A percentile compares a stretch with the other conserved stretches of the same genome.
Evolutionary conservation across 2,888 invertebrate genomes (phyloP).

Genomic region (Pardosa pseudoannulata): DNA sequence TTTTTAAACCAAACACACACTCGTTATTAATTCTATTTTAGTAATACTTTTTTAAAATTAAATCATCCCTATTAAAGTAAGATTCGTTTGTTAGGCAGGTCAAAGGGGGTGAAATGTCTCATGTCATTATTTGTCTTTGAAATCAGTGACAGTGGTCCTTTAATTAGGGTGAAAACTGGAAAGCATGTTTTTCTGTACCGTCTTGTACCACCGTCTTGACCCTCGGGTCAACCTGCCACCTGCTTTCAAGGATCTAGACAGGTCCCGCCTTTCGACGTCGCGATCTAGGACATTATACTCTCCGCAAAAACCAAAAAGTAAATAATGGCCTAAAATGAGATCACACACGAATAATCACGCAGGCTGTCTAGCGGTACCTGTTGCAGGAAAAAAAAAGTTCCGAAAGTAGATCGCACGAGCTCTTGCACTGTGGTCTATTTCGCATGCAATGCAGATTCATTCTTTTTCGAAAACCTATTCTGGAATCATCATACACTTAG

Average conservation of each 20-base stretch:
- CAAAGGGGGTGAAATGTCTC: too few relatives aligned
- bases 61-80: too few relatives aligned
- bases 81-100: too few relatives aligned
- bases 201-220: conserved; percentile 47
- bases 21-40: too few relatives aligned
- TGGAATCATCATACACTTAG: conserved; percentile 37
- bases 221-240: conserved; percentile 47
- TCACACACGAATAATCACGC: conserved; percentile 61
- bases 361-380: conserved; percentile 54
- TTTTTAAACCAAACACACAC: too few relatives aligned
- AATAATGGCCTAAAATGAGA: conserved; percentile 54
- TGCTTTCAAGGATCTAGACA: conserved; percentile 32
- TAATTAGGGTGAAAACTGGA: conserved; percentile 27
- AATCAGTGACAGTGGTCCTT: conserved; percentile 22
- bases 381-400: conserved; percentile 22
- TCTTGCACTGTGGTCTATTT: conserved; percentile 41
- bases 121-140: too few relatives aligned
- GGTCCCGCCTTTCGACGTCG: conserved; percentile 54
- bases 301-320: conserved; percentile 43
- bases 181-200: conserved; percentile 47
- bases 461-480: conserved; percentile 36
- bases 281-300: conserved; percentile 56
- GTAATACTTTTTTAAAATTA: too few relatives aligned
- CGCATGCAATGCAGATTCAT: conserved; percentile 20
- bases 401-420: conserved; percentile 62